Percentiles rank a stretch among this genome's conserved stretches.
Conservation (phyloP, 2,888 invertebrate genomes). For the Amphimallon solstitiale region DNA sequence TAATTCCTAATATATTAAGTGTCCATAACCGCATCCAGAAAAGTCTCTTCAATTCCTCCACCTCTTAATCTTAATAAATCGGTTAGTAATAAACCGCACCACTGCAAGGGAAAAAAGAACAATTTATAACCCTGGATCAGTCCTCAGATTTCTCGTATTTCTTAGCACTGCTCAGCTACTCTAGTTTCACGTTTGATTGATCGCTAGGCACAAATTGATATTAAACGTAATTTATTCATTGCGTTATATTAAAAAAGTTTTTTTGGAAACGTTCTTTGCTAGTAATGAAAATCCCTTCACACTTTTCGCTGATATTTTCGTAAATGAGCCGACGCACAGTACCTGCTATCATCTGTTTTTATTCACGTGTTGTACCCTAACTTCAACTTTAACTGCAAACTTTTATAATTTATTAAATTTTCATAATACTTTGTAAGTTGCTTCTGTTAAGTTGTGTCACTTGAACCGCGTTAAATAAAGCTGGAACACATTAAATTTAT, state of each 20-base stretch:
- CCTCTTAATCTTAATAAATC: background rate
- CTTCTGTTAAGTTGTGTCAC: background rate
- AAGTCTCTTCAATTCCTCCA: background rate
- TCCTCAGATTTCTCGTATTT: background rate
- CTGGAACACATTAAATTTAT: too few relatives aligned
- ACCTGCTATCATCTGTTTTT: background rate
- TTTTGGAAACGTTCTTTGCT: background rate
- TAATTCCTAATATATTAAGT: too few relatives aligned
- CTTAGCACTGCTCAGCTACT: background rate
- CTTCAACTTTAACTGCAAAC: background rate
- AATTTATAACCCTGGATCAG: background rate
- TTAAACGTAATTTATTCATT: slow-evolving; percentile 22
- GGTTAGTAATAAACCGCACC: background rate
- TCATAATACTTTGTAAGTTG: background rate
- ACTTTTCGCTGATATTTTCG: background rate
- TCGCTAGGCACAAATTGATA: slow-evolving; percentile 10
- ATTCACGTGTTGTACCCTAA: background rate
- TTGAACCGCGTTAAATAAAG: too few relatives aligned
- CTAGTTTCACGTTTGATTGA: slow-evolving; percentile 16
- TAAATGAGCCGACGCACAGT: background rate
- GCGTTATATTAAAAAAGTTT: slow-evolving; percentile 16
- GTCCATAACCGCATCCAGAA: too few relatives aligned
- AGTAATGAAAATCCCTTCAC: background rate
- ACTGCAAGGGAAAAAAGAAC: background rate
- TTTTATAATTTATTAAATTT: background rate